Evolutionary conservation across 2,888 invertebrate species (phyloP).

Genomic region (Meiosimyza decipiens): DNA sequence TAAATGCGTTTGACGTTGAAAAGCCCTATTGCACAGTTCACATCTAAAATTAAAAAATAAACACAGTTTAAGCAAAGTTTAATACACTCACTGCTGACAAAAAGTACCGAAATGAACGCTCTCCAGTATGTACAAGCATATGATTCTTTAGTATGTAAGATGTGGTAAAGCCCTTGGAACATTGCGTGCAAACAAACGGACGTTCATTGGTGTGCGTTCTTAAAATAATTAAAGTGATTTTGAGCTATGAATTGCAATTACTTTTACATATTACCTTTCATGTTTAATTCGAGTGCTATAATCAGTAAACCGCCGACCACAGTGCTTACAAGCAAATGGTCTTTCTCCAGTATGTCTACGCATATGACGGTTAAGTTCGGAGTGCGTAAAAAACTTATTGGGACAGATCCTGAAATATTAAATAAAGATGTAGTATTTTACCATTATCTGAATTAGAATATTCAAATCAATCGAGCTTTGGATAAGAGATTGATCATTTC

Average conservation of each 20-base stretch:
- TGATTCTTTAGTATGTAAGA: conserved; percentile 60
- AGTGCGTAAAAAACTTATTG: conserved; percentile 56
- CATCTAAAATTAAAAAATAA: conserved; percentile 40
- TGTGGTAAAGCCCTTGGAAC: conserved; percentile 57
- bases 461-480: too few species aligned
- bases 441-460: too few species aligned
- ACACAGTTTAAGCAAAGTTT: conserved; percentile 1
- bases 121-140: conserved; percentile 59
- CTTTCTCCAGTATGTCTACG: conserved; percentile 58
- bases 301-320: conserved; percentile 56
- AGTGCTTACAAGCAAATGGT: conserved; percentile 56
- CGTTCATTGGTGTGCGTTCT: conserved; percentile 59
- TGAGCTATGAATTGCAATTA: too few species aligned
- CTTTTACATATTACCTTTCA: conserved; percentile 48
- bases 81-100: neutral
- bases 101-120: conserved; percentile 55
- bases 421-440: too few species aligned
- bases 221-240: neutral
- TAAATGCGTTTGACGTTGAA: conserved; percentile 45
- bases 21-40: conserved; percentile 43
- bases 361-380: conserved; percentile 58
- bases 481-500: too few species aligned
- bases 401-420: conserved; percentile 58
- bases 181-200: conserved; percentile 55
- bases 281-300: conserved; percentile 58